Base-by-base conservation (phyloP, 2,888 invertebrate species). In the Allolobophora icterica region DNA sequence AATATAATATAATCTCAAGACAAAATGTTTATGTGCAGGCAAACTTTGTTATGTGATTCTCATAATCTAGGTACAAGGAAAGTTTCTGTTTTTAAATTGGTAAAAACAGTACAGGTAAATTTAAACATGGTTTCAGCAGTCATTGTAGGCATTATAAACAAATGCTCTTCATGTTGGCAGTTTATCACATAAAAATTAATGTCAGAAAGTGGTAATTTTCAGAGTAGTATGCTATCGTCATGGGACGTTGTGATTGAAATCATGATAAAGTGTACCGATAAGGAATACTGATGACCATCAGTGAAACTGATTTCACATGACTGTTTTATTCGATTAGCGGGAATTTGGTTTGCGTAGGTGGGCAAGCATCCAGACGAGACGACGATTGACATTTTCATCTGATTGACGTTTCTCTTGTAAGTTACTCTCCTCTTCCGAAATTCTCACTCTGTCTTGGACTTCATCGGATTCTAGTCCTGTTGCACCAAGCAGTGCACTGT, bases 311-410 rank as follows among this genome's bases (percentile, higher is more conserved):
- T 52, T 24, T 24, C 52, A 52, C 21, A 52, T 52, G 71, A n/a
- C 71, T n/a, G 13, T n/a, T n/a, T n/a, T 17, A 71, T 71, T 71
- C n/a, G 2, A 13, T 87, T 87, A 87, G 34, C 8, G 87, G 30
- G 87, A 34, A 87, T 87, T 34, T 38, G 38, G 38, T 87, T 87
- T 87, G 13, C 87, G 35, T 24, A 35, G 30, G 35, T 87, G 87
- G 35, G 35, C 35, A 87, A 87, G 87, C 87, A 87, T 87, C 87
- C 87, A 87, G 35, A 35, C n/a, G 6, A 87, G 38, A 87, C 87
- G 87, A 87, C 34, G 87, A 35, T 34, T 34, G 38, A 87, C 87
- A 87, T 87, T 87, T 87, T 87, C 87, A 87, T 87, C 87, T 87
- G 87, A 87, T 8, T 34, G 87, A 35, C 87, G 87, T 38, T 87